Evolutionary conservation across 1,140 invertebrate species (phyloP).

Genomic region (Camponotus floridanus): DNA sequence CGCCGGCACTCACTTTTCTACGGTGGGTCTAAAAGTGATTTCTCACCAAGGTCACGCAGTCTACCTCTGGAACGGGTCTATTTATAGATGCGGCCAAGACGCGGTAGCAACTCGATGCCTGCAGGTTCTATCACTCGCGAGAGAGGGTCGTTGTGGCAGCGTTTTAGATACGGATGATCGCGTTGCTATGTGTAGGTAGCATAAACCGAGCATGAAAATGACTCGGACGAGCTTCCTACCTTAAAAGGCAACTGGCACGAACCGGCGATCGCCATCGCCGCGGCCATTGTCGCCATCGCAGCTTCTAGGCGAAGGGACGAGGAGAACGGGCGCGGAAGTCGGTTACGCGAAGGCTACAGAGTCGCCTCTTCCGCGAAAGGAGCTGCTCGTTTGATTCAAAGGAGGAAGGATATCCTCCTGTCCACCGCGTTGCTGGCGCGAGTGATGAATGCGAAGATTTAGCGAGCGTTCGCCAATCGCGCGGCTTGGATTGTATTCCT

Average conservation of each 20-base stretch:
- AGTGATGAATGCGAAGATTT: constrained; percentile 49
- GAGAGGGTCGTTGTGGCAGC: constrained; percentile 28
- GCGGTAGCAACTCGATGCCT: constrained; percentile 34
- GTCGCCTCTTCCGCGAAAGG: constrained; percentile 50
- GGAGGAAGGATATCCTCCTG: constrained; percentile 41
- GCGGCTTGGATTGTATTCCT: constrained; percentile 18
- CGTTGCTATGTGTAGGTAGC: constrained; percentile 37
- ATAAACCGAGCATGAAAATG: constrained; percentile 73
- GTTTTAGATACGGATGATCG: constrained; percentile 46
- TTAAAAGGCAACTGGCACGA: constrained; percentile 30
- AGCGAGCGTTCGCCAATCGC: neutral
- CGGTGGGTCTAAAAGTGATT: constrained; percentile 59
- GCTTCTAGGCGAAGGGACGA: neutral
- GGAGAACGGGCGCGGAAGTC: constrained; percentile 61
- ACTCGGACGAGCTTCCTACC: constrained; percentile 1
- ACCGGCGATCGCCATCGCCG: neutral
- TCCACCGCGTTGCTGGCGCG: neutral
- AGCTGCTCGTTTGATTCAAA: constrained; percentile 56
- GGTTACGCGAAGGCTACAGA: constrained; percentile 27
- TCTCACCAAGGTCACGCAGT: constrained; percentile 67
- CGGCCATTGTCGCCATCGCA: neutral
- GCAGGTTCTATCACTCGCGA: constrained; percentile 19
- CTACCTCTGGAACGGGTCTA: constrained; percentile 65
- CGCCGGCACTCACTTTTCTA: constrained; percentile 36
- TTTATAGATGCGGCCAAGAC: constrained; percentile 63